These are phyloP conservation scores for Cylloceria caligata DNA, from an alignment of 2,888 invertebrate genomes.

Conservation along the genomic window DNA sequence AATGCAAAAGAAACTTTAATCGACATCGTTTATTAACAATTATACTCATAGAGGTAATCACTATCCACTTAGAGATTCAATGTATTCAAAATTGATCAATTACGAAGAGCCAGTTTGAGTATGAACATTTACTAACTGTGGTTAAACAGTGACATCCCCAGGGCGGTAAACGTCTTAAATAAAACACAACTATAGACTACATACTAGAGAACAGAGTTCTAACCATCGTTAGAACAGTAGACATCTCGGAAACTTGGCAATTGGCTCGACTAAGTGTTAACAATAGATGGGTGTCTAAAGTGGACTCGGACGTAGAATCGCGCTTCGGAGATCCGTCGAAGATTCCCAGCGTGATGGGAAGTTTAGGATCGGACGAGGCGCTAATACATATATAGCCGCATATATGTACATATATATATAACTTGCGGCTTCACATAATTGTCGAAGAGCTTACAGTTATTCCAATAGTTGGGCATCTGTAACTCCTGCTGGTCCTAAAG, in stretches of 20 bases:
- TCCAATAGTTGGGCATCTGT: conserved; percentile 59
- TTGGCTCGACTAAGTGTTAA: conserved; percentile 37
- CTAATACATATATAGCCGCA: not conserved
- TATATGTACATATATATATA: not conserved
- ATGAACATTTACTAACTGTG: not conserved
- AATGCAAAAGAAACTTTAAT: not conserved
- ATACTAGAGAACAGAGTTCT: not conserved
- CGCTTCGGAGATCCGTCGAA: conserved; percentile 21
- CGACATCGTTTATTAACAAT: not conserved
- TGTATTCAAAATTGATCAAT: not conserved
- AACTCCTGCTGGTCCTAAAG: conserved; percentile 51
- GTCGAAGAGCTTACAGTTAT: conserved; percentile 60
- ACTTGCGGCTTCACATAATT: conserved; percentile 54
- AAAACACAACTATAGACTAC: not conserved
- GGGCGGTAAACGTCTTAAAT: not conserved
- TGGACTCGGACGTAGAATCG: conserved; percentile 7
- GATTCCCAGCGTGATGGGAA: conserved; percentile 42
- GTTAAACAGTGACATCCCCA: not conserved
- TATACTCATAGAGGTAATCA: not conserved
- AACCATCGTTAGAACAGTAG: conserved; percentile 17
- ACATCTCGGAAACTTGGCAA: conserved; percentile 53
- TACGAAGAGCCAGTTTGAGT: not conserved
- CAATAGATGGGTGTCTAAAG: conserved; percentile 30
- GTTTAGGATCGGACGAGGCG: conserved; percentile 11
- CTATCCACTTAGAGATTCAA: not conserved